A percentile compares a stretch with the other conserved stretches of the same genome.
These are phyloP conservation scores for Saccostrea echinata DNA, from an alignment of 1,140 invertebrate genomes.

Conservation along the genomic window DNA sequence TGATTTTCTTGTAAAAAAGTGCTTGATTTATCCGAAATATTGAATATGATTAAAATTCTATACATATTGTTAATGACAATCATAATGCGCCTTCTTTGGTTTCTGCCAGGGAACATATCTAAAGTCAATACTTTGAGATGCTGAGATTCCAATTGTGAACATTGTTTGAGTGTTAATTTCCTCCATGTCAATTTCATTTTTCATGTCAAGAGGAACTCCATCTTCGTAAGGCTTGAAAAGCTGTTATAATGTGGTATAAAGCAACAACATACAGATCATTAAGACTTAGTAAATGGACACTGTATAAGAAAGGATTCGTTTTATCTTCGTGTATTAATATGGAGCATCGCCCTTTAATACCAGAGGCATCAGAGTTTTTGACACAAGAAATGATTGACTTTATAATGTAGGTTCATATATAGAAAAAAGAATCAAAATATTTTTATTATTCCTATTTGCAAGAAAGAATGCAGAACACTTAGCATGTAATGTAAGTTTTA, in stretches of 20 bases:
- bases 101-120: not conserved
- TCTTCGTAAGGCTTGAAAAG: not conserved
- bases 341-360: not conserved
- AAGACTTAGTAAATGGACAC: not conserved
- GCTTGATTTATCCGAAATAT: not conserved
- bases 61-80: slow-evolving; percentile 13
- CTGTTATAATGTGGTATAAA: not conserved
- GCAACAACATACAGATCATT: slow-evolving; percentile 11
- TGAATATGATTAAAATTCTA: not conserved
- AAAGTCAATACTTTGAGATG: not conserved
- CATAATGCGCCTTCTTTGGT: not conserved
- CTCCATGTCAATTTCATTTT: slow-evolving; percentile 34
- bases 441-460: not conserved
- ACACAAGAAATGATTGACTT: not conserved
- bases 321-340: not conserved
- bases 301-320: not conserved
- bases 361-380: too few species aligned
- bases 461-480: not conserved
- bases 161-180: slow-evolving; percentile 30
- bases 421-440: not conserved
- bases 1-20: not conserved
- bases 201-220: slow-evolving; percentile 24
- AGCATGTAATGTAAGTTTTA: not conserved
- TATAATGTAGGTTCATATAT: not conserved
- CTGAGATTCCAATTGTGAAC: slow-evolving; percentile 5